Evolutionary conservation across 1,140 invertebrate genomes (phyloP).

Genomic region (Dolichoris vasculosae): DNA sequence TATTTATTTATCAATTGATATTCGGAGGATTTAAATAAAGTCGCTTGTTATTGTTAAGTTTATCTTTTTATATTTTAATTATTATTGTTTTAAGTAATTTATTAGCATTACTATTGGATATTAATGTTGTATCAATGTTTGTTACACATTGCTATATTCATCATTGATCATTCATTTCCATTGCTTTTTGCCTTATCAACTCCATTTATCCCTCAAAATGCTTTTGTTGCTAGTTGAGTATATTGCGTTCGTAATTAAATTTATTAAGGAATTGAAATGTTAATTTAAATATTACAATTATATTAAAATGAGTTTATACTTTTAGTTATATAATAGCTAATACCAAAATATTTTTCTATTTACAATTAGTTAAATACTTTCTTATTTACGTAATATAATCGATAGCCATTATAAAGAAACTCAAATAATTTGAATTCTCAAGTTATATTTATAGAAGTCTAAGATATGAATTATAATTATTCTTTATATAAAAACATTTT

Average conservation of each 20-base stretch:
- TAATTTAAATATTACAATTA: not conserved
- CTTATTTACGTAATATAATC: too few relatives aligned
- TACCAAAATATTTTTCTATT: too few relatives aligned
- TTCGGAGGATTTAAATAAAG: not conserved
- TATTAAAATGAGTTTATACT: not conserved
- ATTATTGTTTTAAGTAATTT: conserved; percentile 11
- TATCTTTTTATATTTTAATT: conserved; percentile 26
- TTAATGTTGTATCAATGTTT: conserved; percentile 53
- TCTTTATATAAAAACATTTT: too few relatives aligned
- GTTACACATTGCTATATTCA: conserved; percentile 40
- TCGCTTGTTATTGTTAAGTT: conserved; percentile 32
- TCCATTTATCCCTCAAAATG: conserved; percentile 26
- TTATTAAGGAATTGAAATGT: not conserved
- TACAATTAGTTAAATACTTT: too few relatives aligned
- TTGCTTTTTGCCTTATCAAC: conserved; percentile 39
- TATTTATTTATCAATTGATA: conserved; percentile 14
- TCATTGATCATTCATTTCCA: conserved; percentile 41
- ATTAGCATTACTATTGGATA: conserved; percentile 43
- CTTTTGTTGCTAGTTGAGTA: conserved; percentile 33
- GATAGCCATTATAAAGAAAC: not conserved
- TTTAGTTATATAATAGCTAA: too few relatives aligned
- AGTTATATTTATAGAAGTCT: not conserved
- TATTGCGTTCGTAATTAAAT: not conserved
- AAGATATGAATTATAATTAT: not conserved
- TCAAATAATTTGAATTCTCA: not conserved